phyloP scores from a whole-genome alignment of 2,113 vertebrate genomes.

The Myiozetetes cayanensis region DNA sequence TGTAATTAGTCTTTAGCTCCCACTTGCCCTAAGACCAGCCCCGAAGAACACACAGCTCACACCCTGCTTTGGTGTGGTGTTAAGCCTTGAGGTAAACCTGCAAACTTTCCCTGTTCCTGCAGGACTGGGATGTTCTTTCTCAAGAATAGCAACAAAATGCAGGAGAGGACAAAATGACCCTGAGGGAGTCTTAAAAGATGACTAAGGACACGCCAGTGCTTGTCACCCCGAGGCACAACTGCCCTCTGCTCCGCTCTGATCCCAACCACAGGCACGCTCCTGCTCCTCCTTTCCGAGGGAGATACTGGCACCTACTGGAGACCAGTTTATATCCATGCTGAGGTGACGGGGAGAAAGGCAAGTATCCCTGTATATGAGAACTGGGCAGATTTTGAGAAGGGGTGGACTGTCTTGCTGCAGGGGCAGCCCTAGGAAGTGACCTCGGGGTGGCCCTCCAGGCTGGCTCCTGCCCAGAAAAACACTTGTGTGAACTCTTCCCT shows the following conservation, averaged over 20 bases:
- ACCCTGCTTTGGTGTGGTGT: not conserved
- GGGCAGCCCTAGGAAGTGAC: not conserved
- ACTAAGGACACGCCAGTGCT: not conserved
- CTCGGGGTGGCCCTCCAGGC: not conserved
- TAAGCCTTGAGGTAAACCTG: not conserved
- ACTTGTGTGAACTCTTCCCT: not conserved
- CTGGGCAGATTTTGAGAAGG: not conserved
- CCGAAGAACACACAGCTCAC: not conserved
- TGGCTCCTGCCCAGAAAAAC: not conserved
- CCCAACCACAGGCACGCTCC: accelerated
- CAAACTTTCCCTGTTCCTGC: not conserved
- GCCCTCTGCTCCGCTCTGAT: not conserved
- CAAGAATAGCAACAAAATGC: not conserved
- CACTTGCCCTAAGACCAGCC: not conserved
- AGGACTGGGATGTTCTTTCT: not conserved
- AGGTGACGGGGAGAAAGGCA: not conserved
- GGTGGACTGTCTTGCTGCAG: not conserved
- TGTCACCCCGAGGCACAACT: not conserved
- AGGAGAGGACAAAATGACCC: not conserved
- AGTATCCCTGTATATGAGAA: not conserved
- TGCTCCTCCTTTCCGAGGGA: not conserved
- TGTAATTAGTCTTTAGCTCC: not conserved
- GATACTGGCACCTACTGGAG: constrained; percentile 59
- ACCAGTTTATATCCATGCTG: not conserved
- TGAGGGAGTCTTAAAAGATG: not conserved